Evolutionary conservation across 2,888 invertebrate genomes (phyloP), one percentile per base, ranked within the genome.

Genomic region (Stramonita haemastoma): DNA sequence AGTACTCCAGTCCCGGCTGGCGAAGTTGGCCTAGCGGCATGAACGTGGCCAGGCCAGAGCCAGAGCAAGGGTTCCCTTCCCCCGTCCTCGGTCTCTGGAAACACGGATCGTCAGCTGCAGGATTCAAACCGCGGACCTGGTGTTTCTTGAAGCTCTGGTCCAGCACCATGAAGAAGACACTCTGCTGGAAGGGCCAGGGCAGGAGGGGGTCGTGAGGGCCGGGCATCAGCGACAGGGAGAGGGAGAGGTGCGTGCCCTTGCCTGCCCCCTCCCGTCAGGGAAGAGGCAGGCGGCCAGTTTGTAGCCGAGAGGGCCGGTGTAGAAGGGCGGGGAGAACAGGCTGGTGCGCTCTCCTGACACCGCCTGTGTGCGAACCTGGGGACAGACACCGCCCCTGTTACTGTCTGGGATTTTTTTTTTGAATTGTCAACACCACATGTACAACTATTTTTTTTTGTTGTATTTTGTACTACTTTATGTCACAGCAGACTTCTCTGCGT

Each of bases 61-160:
- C 96, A 19, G 95, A 95, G 92, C 96, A n/a, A n/a, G n/a, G n/a
- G n/a, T 96, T 95, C 95, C 95, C 87, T 95, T 95, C 2, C n/a
- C n/a, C 95, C 4, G 94, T 91, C 36, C 91, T 92, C 8, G 96
- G 96, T 60, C 94, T 91, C 79, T 87, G 92, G 92, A 95, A 96
- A 0, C 95, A 95, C 4, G 94, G 92, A 81, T 94, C 94, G 81
- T 92, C 93, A 0, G 94, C 94, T 89, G 95, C 95, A 1, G 96
- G 95, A 57, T 94, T 91, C 91, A 96, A 95, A 0, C 95, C 93
- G 87, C 95, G 95, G 29, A 94, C 90, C 11, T 95, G 90, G 88
- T 95, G 94, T 26, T 95, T 93, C 11, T 92, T 90, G 56, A 91
- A 93, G 73, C 92, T 93, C 90, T 95, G 95, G 91, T 96, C 95